Conservation (phyloP, 2,113 vertebrate genomes). For the Labrus mixtus region DNA sequence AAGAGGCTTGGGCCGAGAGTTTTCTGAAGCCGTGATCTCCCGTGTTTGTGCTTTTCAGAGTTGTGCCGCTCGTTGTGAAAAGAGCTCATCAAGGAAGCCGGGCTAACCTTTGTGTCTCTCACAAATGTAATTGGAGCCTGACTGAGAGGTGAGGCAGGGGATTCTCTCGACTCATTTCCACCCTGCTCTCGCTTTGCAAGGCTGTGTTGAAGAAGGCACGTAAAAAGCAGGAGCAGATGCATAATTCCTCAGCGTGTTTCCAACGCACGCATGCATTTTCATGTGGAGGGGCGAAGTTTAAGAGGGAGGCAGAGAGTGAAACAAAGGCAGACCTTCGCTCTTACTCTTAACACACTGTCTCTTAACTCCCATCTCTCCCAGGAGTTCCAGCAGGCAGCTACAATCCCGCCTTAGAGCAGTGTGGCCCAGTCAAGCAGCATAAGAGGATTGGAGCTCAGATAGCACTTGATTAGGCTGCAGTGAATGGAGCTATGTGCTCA, state of each 20-base stretch:
- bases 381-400: conserved; percentile 26
- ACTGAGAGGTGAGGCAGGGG: conserved; percentile 11
- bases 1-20: conserved; percentile 10
- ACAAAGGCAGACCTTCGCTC: conserved; percentile 29
- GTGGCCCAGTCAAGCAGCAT: conserved; percentile 63
- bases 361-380: conserved; percentile 17
- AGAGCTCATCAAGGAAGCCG: conserved; percentile 34
- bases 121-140: conserved; percentile 42
- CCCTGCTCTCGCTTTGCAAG: conserved; percentile 14
- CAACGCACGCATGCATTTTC: conserved; percentile 30
- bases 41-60: conserved; percentile 19
- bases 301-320: conserved; percentile 10
- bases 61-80: conserved; percentile 9
- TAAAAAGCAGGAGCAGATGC: conserved; percentile 28
- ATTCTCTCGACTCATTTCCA: conserved; percentile 6
- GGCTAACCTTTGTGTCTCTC: conserved; percentile 34
- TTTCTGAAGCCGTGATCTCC: neutral
- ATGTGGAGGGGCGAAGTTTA: conserved; percentile 22
- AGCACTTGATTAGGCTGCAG: conserved; percentile 67
- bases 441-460: conserved; percentile 71
- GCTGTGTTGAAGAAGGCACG: conserved; percentile 36
- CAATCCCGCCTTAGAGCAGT: conserved; percentile 42
- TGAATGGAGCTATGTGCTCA: conserved; percentile 61
- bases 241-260: conserved; percentile 23
- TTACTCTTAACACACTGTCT: neutral